Conservation (phyloP, 2,113 vertebrate genomes). For the Lathamus discolor region DNA sequence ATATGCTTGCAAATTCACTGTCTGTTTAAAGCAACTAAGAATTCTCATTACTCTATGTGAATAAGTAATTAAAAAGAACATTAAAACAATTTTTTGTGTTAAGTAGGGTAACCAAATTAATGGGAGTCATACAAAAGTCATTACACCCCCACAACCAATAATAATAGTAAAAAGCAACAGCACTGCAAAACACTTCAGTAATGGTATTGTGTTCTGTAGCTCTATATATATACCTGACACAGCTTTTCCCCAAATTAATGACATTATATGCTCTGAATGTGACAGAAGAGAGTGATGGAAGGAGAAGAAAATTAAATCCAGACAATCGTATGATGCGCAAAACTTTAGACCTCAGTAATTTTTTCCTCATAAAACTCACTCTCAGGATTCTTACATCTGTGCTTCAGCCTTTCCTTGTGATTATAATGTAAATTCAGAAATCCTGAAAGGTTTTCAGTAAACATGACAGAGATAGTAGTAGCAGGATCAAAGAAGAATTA, state of each 20-base stretch:
- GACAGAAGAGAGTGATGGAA: neutral
- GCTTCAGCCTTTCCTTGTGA: neutral
- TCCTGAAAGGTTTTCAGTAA: neutral
- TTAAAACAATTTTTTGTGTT: neutral
- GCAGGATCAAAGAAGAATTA: neutral
- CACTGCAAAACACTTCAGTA: neutral
- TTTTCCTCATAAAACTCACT: neutral
- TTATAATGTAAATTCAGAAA: neutral
- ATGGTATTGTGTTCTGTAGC: neutral
- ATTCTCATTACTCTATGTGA: neutral
- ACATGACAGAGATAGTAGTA: neutral
- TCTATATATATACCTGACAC: neutral
- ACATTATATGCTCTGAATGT: neutral
- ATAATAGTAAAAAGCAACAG: neutral
- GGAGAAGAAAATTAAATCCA: slow-evolving; percentile 9
- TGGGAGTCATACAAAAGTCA: neutral
- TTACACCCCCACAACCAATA: neutral
- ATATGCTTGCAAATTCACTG: neutral
- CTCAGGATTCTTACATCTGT: neutral
- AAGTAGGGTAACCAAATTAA: slow-evolving; percentile 2
- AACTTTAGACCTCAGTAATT: neutral
- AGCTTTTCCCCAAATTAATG: slow-evolving; percentile 16
- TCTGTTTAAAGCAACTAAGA: neutral
- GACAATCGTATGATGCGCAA: neutral
- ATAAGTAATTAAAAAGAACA: neutral